Evolutionary conservation across 2,113 vertebrate species (phyloP).

Genomic region (Crocuta crocuta): DNA sequence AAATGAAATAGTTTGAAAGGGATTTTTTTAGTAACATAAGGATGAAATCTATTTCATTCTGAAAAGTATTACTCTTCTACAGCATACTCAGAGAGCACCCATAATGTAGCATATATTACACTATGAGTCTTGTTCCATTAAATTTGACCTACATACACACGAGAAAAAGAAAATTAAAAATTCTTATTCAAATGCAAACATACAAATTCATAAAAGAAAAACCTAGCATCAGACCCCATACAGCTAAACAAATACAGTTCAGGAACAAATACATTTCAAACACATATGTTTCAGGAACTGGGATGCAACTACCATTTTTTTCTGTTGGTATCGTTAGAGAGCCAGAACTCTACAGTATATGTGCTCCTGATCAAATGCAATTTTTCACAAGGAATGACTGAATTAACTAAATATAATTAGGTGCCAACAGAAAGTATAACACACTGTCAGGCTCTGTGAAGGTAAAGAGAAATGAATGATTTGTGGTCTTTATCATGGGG

Average conservation of each 20-base stretch:
- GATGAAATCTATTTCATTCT: background rate
- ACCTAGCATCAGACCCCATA: background rate
- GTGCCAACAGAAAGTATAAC: background rate
- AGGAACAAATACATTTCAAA: background rate
- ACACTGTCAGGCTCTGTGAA: background rate
- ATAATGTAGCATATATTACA: background rate
- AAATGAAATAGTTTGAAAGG: background rate
- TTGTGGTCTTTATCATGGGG: fast-evolving
- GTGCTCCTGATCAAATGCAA: background rate
- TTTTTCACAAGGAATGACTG: background rate
- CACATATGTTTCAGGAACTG: background rate
- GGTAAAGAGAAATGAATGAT: background rate
- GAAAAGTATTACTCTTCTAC: background rate
- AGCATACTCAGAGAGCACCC: background rate
- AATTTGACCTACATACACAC: background rate
- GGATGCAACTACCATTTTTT: background rate
- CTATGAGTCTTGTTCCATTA: background rate
- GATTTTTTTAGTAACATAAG: background rate
- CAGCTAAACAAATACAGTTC: background rate
- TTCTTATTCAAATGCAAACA: background rate
- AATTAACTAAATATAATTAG: background rate
- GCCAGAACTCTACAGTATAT: background rate
- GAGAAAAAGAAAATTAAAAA: background rate
- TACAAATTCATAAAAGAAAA: background rate
- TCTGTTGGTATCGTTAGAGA: background rate